Evolutionary conservation across 92 coral and sea anemone genomes (phyloP), one percentile per base, ranked within the genome.

Genomic region (Virgularia gustaviana): DNA sequence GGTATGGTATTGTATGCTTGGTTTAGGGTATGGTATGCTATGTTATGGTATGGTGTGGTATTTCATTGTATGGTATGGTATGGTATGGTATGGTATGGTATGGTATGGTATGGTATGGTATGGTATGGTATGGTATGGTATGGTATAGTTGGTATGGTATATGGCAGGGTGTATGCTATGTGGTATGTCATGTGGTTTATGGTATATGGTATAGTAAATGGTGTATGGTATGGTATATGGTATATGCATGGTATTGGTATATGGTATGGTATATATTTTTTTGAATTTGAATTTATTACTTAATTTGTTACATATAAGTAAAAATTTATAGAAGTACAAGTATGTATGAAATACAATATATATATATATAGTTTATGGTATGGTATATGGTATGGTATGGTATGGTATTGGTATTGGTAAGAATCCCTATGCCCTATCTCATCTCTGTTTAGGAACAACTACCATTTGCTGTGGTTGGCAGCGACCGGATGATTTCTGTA

Each of bases 381-480:
- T 52, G 31, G 58, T 22, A 52, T 52, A 3, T 52, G 31, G 28
- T 12, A 33, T 52, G 58, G 18, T 52, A 52, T 52, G 30, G 58
- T 52, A 12, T 12, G 58, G 31, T 22, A 33, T 52, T 52, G n/a
- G 58, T 12, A 3, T 52, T 47, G 55, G 3, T 15, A n/a, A n/a
- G n/a, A n/a, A n/a, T n/a, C n/a, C n/a, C n/a, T n/a, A n/a, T 47
- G 5, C 55, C 55, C 15, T 22, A 22, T 52, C 28, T 44, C 1
- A 16, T 63, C 30, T 22, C 44, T 0, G 19, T 63, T 22, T 59
- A 89, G 97, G 98, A 92, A 18, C 96, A 89, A 65, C 82, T 92
- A n/a, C 98, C 98, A 20, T 92, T 92, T 80, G 98, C 98, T 2
- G 89, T 92, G 18, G 90, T 92, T 64, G 98, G 98, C 20, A 92